A percentile compares a stretch with the other conserved stretches of the same genome.
Conservation (phyloP, 1,140 invertebrate genomes). For the Megathymus violae region DNA sequence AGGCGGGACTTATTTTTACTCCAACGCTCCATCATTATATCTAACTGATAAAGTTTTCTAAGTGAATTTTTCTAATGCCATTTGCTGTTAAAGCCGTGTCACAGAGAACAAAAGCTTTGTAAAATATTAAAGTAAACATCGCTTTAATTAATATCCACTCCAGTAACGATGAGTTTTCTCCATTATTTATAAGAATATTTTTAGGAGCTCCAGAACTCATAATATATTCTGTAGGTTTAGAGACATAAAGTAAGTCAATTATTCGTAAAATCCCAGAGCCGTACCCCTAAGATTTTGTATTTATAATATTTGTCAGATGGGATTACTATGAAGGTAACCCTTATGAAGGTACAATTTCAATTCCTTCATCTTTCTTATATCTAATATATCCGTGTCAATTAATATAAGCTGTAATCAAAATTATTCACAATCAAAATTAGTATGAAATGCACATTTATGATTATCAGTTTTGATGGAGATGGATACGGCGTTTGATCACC, state of each 20-base stretch:
- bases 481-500: too few relatives aligned
- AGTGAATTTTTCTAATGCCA: not conserved
- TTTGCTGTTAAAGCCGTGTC: conserved; percentile 8
- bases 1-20: not conserved
- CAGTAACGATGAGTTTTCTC: conserved; percentile 29
- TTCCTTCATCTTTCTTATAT: too few relatives aligned
- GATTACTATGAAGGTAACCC: not conserved
- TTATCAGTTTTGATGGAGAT: too few relatives aligned
- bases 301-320: conserved; percentile 2
- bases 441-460: too few relatives aligned
- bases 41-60: not conserved
- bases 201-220: conserved; percentile 19
- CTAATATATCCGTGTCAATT: too few relatives aligned
- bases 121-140: conserved; percentile 33
- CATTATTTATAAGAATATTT: conserved; percentile 38
- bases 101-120: conserved; percentile 19
- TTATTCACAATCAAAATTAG: too few relatives aligned
- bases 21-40: not conserved
- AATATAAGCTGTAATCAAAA: too few relatives aligned
- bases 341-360: too few relatives aligned
- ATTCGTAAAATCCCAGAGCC: not conserved
- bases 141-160: conserved; percentile 38
- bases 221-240: conserved; percentile 20
- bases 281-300: not conserved
- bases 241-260: conserved; percentile 16